A percentile compares a stretch with the other conserved stretches of the same genome.
Conservation (phyloP, 2,113 vertebrate genomes). For the Orthochromis indermauri region DNA sequence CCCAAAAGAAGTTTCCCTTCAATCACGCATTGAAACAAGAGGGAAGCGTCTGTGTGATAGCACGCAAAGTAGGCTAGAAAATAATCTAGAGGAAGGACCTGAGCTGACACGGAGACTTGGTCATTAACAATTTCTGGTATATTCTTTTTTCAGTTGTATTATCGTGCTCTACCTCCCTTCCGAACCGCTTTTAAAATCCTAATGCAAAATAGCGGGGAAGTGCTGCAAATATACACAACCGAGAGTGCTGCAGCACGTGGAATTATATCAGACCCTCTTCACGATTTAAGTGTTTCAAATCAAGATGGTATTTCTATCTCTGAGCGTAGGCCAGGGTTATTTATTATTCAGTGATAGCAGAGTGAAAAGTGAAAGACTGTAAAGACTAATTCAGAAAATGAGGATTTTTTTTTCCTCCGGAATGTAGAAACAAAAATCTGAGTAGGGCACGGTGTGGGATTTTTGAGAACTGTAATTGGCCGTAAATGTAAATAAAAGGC, state of each 20-base stretch:
- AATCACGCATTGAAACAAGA: conserved; percentile 69
- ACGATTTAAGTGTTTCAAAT: background rate
- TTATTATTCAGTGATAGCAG: background rate
- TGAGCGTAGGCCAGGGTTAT: background rate
- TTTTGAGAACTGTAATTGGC: background rate
- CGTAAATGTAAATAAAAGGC: background rate
- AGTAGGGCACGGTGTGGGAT: background rate
- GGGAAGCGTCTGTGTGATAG: conserved; percentile 65
- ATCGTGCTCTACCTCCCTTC: background rate
- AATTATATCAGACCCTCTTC: conserved; percentile 48
- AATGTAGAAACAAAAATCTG: background rate
- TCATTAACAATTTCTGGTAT: conserved; percentile 33
- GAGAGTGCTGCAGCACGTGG: conserved; percentile 47
- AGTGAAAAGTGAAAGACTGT: background rate
- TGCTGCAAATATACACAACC: background rate
- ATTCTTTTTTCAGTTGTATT: conserved; percentile 12
- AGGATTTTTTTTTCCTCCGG: background rate
- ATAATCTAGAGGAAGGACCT: conserved; percentile 47
- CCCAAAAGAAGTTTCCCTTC: conserved; percentile 74
- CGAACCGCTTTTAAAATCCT: background rate
- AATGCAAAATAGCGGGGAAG: background rate
- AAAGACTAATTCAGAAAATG: background rate
- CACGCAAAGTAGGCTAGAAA: conserved; percentile 47
- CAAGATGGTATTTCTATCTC: background rate
- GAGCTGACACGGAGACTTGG: background rate